Conservation (phyloP, 2,113 vertebrate species). For the Cisticola juncidis region DNA sequence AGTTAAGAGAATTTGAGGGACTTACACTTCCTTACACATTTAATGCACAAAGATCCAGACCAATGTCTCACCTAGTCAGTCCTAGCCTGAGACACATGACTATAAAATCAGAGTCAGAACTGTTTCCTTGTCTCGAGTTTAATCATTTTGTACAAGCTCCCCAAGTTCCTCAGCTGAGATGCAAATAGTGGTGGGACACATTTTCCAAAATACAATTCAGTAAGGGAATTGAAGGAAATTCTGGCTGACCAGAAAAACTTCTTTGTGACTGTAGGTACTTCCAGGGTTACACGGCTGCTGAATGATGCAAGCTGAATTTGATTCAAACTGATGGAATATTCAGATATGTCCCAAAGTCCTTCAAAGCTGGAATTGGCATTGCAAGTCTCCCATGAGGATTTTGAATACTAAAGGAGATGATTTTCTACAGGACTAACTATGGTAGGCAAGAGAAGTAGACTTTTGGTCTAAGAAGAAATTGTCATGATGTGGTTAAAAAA, state of each 20-base stretch:
- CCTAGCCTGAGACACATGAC: accelerated
- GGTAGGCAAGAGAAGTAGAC: neutral
- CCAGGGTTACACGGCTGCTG: neutral
- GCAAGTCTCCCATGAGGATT: neutral
- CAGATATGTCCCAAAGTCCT: neutral
- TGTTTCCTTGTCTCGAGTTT: neutral
- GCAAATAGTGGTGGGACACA: neutral
- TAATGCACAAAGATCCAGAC: neutral
- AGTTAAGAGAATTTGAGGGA: neutral
- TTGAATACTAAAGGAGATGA: neutral
- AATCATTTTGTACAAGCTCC: neutral
- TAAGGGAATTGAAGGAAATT: neutral
- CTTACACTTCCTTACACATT: neutral
- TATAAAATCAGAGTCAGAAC: neutral
- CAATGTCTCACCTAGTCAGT: neutral
- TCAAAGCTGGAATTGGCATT: neutral
- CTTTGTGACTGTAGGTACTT: neutral
- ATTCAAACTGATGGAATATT: neutral
- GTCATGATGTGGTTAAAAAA: neutral
- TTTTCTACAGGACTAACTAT: neutral
- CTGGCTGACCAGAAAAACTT: neutral
- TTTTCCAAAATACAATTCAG: neutral
- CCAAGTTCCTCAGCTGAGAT: neutral
- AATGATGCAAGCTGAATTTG: neutral
- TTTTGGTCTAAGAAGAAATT: neutral